Evolutionary conservation across 2,888 invertebrate genomes (phyloP).

Genomic region (Acleris laterana): DNA sequence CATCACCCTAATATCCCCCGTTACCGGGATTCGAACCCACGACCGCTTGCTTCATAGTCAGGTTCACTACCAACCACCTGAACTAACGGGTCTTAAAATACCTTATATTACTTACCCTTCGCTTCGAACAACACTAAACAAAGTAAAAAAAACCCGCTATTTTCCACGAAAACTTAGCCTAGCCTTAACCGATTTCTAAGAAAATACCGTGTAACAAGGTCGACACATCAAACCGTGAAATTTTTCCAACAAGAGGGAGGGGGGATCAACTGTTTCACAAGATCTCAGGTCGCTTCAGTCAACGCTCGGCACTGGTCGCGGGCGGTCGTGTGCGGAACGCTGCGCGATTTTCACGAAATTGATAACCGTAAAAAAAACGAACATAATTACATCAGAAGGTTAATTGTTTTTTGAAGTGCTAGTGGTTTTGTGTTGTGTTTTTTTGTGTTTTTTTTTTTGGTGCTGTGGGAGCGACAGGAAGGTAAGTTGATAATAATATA

Average conservation of each 20-base stretch:
- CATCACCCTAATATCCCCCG: too few species aligned
- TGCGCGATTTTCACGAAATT: not conserved
- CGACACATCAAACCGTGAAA: conserved; percentile 45
- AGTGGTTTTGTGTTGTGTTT: conserved; percentile 9
- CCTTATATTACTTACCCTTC: too few species aligned
- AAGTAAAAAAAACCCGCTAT: not conserved
- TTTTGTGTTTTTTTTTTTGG: not conserved
- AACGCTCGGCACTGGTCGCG: conserved; percentile 37
- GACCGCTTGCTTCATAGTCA: too few species aligned
- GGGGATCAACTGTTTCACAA: conserved; percentile 51
- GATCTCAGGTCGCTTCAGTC: conserved; percentile 46
- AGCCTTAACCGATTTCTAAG: conserved; percentile 12
- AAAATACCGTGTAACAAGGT: conserved; percentile 12
- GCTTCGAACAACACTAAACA: too few species aligned
- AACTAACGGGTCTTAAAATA: too few species aligned
- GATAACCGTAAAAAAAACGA: conserved; percentile 15
- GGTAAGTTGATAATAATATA: too few species aligned
- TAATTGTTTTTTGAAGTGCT: conserved; percentile 8
- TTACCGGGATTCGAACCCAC: too few species aligned
- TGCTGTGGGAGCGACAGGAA: not conserved
- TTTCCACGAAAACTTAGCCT: not conserved
- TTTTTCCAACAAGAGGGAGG: conserved; percentile 50
- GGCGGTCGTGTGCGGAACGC: conserved; percentile 31
- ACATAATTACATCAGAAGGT: not conserved
- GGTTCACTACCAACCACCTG: too few species aligned